Evolutionary conservation across 2,113 vertebrate genomes (phyloP), one percentile per base, ranked within the genome.

Genomic region (Casuarius casuarius): DNA sequence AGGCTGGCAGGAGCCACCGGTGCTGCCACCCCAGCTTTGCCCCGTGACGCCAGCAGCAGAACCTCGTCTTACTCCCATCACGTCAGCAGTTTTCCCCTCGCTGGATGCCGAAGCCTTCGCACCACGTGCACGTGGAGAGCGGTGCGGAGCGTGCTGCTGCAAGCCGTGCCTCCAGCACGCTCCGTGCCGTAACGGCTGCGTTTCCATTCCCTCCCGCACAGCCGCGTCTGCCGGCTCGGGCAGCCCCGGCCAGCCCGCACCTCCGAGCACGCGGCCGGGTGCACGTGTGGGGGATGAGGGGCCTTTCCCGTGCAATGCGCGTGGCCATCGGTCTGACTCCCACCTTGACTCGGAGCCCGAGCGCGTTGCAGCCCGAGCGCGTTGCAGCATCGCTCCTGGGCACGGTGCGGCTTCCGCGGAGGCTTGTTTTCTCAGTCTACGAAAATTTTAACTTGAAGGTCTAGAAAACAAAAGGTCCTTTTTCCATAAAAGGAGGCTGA

Each of bases 81-180:
- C 74, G 80, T 95, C 93, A 76, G 93, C 35, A 80, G 68, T 92
- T 94, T 92, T 92, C 87, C 91, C 93, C 93, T 67, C 20, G 0
- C 29, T 4, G 26, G 26, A 48, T 85, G 89, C 77, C 1, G 66
- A 26, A n/a, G 66, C 9, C 46, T 65, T 84, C 8, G 0, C 82
- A 65, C 29, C 48, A 0, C 72, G 48, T 10, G 83, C 86, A 0
- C 75, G 90, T 90, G 20, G 61, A 2, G 90, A 3, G 88, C 67
- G 82, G 1, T 29, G 2, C 3, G 3, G 2, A 59, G 85, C 51
- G 77, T 78, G 14, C n/a, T 4, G 89, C 84, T 23, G 38, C 35
- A 44, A 12, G 84, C 94, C 61, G 1, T 4, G 25, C 86, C 80
- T 1, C 91, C 2, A 42, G 84, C 89, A 21, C 8, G 5, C 44